Evolutionary conservation across 2,888 invertebrate species (phyloP).

Genomic region (Yponomeuta plumbellus): DNA sequence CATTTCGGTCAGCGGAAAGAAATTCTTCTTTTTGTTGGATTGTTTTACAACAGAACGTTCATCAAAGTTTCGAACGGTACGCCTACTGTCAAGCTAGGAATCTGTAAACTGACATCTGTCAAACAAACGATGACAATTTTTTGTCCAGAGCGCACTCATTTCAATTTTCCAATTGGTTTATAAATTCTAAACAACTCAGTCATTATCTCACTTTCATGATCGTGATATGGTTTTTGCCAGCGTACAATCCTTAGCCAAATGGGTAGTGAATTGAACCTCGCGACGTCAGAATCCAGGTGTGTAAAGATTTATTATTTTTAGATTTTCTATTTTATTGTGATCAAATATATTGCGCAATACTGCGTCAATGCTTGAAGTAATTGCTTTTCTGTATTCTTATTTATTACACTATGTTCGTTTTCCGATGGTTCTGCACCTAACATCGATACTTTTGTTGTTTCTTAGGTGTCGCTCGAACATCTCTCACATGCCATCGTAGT

Average conservation of each 20-base stretch:
- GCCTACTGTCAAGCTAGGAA: not conserved
- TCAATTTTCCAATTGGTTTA: not conserved
- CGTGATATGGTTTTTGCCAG: conserved; percentile 15
- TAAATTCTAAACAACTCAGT: not conserved
- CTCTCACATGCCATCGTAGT: conserved; percentile 15
- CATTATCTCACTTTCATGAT: not conserved
- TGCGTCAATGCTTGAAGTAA: not conserved
- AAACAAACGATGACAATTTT: not conserved
- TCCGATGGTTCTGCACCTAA: not conserved
- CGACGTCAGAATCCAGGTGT: conserved; percentile 57
- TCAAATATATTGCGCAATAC: conserved; percentile 34
- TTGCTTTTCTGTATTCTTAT: conserved; percentile 5
- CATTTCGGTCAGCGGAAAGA: too few species aligned
- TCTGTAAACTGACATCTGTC: not conserved
- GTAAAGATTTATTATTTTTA: conserved; percentile 18
- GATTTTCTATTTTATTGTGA: conserved; percentile 23
- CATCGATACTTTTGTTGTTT: conserved; percentile 27
- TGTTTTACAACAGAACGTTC: not conserved
- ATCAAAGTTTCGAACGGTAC: not conserved
- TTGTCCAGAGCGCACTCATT: not conserved
- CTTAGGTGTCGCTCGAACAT: conserved; percentile 34
- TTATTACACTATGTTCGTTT: conserved; percentile 20
- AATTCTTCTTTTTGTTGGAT: not conserved
- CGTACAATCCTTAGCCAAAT: conserved; percentile 38
- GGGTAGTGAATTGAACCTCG: conserved; percentile 62